Base-by-base conservation (phyloP, 2,113 vertebrate species). In the Trichomycterus rosablanca region DNA sequence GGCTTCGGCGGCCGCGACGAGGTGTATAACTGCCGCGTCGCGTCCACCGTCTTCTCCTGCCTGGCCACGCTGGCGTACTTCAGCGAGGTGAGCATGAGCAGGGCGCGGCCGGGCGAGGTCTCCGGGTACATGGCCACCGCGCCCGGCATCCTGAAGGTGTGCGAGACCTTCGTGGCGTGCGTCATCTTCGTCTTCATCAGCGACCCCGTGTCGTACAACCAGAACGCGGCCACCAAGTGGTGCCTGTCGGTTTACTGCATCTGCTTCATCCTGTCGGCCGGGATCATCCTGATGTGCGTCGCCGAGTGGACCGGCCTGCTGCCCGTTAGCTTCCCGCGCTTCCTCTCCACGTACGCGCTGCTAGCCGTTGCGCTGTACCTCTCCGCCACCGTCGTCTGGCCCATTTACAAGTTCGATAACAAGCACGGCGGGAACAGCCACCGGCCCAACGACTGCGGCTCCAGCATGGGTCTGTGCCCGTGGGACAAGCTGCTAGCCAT, bases 111-210 rank as follows among this genome's bases (percentile, higher is more conserved):
- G 0, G 91, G 92, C 0, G 91, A 94, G 78, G 85, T 92, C 40
- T 84, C 88, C 0, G 91, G 91, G 55, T 95, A 95, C 84, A 95
- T 95, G 93, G 90, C 92, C 46, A 93, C 91, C 0, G 87, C 88
- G 2, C 92, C 93, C 0, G 93, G 93, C 1, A 83, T 95, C 26
- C 83, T 95, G 12, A 95, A 95, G 67, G 89, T 95, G 52, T 87
- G 90, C 16, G 91, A 95, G 84, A 93, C 91, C 76, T 95, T 91
- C 1, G 76, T 91, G 7, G 92, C 91, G 56, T 92, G 90, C 15
- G 5, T 95, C 80, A 93, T 94, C 71, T 94, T 95, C 0, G 86
- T 92, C 19, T 93, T 94, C 71, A 59, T 92, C 81, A 88, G 68
- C 1, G 72, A 82, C 0, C 88, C 56, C 0, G 0, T 70, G 6